A percentile compares a stretch with the other conserved stretches of the same genome.
Conservation (phyloP, 2,888 invertebrate genomes). For the Tiliacea aurago region DNA sequence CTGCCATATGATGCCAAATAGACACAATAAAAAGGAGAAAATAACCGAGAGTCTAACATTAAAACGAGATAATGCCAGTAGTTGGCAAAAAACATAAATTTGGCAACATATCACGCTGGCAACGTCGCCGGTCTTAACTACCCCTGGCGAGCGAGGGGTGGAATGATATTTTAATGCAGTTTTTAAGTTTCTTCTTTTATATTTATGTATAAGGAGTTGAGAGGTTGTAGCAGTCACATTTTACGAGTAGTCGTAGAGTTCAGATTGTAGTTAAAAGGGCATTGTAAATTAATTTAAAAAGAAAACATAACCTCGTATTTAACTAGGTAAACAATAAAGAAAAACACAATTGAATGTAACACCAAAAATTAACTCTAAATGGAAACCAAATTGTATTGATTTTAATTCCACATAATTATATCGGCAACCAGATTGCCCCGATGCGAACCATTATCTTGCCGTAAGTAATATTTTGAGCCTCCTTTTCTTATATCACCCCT, state of each 20-base stretch:
- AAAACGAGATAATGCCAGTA: conserved; percentile 81
- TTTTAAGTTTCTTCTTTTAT: conserved; percentile 54
- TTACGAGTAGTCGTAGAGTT: neutral
- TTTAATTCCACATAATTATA: too few relatives aligned
- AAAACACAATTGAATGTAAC: neutral
- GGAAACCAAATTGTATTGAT: neutral
- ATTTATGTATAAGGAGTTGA: neutral
- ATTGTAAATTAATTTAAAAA: too few relatives aligned
- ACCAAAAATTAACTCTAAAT: neutral
- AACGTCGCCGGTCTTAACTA: conserved; percentile 60
- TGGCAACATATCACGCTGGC: conserved; percentile 77
- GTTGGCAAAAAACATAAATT: conserved; percentile 88
- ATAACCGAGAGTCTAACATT: conserved; percentile 76
- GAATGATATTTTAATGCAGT: conserved; percentile 59
- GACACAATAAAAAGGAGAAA: conserved; percentile 77
- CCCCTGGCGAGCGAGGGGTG: conserved; percentile 50
- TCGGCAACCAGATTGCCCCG: neutral
- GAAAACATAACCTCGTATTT: neutral
- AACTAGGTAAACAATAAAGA: neutral
- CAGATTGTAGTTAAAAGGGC: neutral
- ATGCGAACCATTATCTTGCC: neutral
- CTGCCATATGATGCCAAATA: conserved; percentile 70
- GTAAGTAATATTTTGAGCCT: too few relatives aligned
- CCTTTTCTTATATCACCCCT: neutral
- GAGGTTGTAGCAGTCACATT: neutral